Conservation (phyloP, 2,113 vertebrate genomes). For the Pygoscelis adeliae region DNA sequence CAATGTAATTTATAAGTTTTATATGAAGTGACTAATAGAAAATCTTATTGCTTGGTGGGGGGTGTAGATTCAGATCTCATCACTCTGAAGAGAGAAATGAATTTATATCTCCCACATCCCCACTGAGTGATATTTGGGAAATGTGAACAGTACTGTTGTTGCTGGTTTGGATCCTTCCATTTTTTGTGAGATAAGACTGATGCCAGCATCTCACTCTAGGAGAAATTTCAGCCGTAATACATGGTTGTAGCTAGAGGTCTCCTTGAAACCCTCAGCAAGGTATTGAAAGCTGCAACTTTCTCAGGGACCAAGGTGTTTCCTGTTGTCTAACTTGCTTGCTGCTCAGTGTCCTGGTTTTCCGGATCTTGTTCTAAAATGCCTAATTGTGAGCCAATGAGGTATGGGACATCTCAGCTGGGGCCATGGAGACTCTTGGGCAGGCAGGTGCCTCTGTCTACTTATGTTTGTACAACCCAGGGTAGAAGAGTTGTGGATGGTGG, state of each 20-base stretch:
- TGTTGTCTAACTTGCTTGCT: background rate
- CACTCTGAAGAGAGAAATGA: background rate
- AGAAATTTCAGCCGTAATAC: background rate
- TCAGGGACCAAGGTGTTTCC: background rate
- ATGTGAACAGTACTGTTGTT: background rate
- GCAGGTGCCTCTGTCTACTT: background rate
- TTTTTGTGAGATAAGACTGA: background rate
- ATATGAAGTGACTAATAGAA: background rate
- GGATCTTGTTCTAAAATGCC: background rate
- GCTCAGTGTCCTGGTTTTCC: background rate
- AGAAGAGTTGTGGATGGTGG: background rate
- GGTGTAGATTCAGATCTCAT: background rate
- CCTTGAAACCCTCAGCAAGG: background rate
- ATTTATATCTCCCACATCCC: background rate
- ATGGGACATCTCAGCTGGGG: background rate
- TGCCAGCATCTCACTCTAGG: background rate
- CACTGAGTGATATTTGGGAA: background rate
- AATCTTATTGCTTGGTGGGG: background rate
- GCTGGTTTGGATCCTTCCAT: background rate
- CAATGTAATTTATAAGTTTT: background rate
- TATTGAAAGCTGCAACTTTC: background rate
- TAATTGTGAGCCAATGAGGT: accelerated
- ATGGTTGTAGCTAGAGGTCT: background rate
- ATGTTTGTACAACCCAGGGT: accelerated
- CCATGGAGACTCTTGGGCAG: background rate